Evolutionary conservation across 2,797 vertebrate species (phyloP).

Genomic region (Scolopax rusticola): DNA sequence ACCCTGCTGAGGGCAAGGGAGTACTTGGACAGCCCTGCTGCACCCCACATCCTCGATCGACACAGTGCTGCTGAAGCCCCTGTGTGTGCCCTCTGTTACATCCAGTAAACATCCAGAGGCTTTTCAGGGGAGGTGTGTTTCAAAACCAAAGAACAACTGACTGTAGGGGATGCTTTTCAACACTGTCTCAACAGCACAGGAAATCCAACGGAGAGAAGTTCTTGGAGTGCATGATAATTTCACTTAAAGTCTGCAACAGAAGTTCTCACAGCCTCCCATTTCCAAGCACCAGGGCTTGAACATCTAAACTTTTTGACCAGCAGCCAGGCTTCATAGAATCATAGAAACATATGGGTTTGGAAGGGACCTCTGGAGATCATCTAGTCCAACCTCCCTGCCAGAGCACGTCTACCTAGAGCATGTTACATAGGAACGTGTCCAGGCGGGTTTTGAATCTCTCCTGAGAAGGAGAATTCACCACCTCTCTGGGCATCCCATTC

Average conservation of each 20-base stretch:
- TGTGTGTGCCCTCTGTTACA: rapidly evolving
- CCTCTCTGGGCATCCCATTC: too few relatives aligned
- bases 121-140: rapidly evolving
- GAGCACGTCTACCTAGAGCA: too few relatives aligned
- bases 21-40: rapidly evolving
- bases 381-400: too few relatives aligned
- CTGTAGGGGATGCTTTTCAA: not conserved
- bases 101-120: not conserved
- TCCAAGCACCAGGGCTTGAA: not conserved
- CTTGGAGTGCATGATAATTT: not conserved
- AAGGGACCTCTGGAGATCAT: too few relatives aligned
- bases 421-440: too few relatives aligned
- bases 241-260: not conserved
- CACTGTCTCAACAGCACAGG: not conserved
- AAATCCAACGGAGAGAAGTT: not conserved
- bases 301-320: not conserved
- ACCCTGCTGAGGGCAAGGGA: rapidly evolving
- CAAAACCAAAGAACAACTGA: not conserved
- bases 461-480: too few relatives aligned
- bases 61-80: not conserved
- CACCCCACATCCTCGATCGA: not conserved
- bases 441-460: too few relatives aligned
- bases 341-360: too few relatives aligned
- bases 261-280: not conserved
- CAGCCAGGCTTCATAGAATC: not conserved